These are phyloP conservation scores for Cybosia mesomella DNA, from an alignment of 2,888 invertebrate genomes.

Conservation along the genomic window DNA sequence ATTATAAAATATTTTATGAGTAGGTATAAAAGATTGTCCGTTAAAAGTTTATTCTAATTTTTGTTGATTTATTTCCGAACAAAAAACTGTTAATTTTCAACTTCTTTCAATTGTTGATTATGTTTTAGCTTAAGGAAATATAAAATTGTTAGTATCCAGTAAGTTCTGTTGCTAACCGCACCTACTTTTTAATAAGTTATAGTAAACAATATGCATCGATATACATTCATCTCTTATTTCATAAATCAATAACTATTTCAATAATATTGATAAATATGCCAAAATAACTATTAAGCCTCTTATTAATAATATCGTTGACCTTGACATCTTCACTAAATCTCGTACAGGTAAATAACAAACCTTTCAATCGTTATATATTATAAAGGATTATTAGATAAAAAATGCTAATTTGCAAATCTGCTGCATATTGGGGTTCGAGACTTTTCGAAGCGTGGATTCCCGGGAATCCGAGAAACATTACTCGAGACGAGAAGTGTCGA, in stretches of 20 bases:
- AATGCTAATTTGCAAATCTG: neutral
- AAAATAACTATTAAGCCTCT: neutral
- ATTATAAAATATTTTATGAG: neutral
- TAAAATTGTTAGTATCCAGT: neutral
- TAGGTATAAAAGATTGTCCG: too few relatives aligned
- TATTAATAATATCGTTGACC: neutral
- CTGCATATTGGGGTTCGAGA: neutral
- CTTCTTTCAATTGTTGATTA: too few relatives aligned
- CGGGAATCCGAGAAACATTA: neutral
- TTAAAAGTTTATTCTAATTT: too few relatives aligned
- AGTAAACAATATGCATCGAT: conserved; percentile 62
- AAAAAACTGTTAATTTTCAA: too few relatives aligned
- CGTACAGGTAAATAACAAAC: neutral
- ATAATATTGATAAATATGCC: conserved; percentile 47
- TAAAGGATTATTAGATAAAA: neutral
- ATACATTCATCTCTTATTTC: conserved; percentile 54
- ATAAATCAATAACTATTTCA: conserved; percentile 53
- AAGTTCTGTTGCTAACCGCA: conserved; percentile 1
- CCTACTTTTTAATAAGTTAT: conserved; percentile 12
- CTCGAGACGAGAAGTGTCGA: neutral
- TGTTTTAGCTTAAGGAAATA: too few relatives aligned
- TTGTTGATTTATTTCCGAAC: too few relatives aligned
- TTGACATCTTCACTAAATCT: conserved; percentile 1
- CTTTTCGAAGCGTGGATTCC: neutral
- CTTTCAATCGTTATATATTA: neutral